These are phyloP conservation scores for Sciurus vulgaris DNA, from an alignment of 2,797 vertebrate species.

Conservation along the genomic window DNA sequence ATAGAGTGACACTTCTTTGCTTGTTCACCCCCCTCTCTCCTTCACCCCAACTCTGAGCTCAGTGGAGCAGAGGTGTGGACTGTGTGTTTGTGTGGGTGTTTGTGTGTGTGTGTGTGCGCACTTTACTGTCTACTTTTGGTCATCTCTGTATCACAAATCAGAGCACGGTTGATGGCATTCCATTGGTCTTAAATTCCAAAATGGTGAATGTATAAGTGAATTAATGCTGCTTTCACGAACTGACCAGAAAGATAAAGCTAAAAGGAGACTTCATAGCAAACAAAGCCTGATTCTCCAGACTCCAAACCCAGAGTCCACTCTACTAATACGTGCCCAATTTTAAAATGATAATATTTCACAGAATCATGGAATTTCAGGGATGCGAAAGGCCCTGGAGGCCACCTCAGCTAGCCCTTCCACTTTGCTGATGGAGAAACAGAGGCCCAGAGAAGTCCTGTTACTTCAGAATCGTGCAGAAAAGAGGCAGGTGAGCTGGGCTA, in stretches of 20 bases:
- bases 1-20: neutral
- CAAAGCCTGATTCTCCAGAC: neutral
- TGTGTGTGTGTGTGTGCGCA: rapidly evolving
- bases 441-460: neutral
- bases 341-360: neutral
- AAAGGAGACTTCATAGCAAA: neutral
- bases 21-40: neutral
- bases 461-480: neutral
- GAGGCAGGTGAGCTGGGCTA: neutral
- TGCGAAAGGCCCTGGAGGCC: neutral
- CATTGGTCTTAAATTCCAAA: neutral
- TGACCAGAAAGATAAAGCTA: neutral
- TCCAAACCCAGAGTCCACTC: neutral
- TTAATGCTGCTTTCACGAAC: neutral
- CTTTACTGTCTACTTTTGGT: neutral
- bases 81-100: rapidly evolving
- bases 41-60: neutral
- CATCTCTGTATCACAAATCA: neutral
- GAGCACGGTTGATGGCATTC: neutral
- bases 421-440: neutral
- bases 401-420: neutral
- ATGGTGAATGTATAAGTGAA: too few relatives aligned
- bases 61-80: neutral
- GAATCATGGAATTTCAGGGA: neutral
- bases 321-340: neutral